Evolutionary conservation across 2,888 invertebrate species (phyloP), one percentile per base, ranked within the genome.

Genomic region (Neelides folsomi): DNA sequence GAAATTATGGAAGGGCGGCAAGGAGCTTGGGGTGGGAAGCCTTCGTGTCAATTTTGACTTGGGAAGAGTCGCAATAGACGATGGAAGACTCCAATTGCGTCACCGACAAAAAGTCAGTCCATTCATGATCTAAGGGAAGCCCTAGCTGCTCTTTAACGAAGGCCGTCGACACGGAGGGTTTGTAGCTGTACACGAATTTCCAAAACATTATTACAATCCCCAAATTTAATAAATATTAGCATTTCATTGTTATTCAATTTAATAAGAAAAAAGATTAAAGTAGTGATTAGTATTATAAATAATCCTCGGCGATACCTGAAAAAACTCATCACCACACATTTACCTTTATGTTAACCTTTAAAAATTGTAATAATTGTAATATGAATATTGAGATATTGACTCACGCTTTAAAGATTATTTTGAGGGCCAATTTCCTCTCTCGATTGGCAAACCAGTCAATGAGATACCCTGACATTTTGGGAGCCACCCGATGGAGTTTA

Each of bases 401-500:
- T 77, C 88, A 98, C 94, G 93, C 83, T 82, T 93, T 97, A 64
- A 94, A 80, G 72, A 97, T 86, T 71, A 81, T 79, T 74, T 86
- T 92, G 68, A 97, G 77, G 67, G 93, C 95, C 66, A 77, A 75
- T 74, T 88, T 93, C 68, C 98, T 78, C 72, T 95, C 94, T 68
- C 97, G 79, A 62, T 92, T 87, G 69, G 92, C 80, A 78, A 97
- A 97, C 92, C 95, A 93, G 75, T 97, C 95, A 76, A 98, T 86
- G 63, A 99, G 79, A 74, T 88, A 93, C 53, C 88, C 88, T 43
- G 90, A 85, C 97, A 98, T 97, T 68, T 86, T 78, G 16, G 97
- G 97, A 39, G 97, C 86, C 55, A 75, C 73, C 68, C 79, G 79
- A 73, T 95, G 97, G 55, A 98, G 75, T 67, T 82, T 77, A 77